Evolutionary conservation across 92 coral and sea anemone genomes (phyloP).

Genomic region (Epizoanthus illoricatus): DNA sequence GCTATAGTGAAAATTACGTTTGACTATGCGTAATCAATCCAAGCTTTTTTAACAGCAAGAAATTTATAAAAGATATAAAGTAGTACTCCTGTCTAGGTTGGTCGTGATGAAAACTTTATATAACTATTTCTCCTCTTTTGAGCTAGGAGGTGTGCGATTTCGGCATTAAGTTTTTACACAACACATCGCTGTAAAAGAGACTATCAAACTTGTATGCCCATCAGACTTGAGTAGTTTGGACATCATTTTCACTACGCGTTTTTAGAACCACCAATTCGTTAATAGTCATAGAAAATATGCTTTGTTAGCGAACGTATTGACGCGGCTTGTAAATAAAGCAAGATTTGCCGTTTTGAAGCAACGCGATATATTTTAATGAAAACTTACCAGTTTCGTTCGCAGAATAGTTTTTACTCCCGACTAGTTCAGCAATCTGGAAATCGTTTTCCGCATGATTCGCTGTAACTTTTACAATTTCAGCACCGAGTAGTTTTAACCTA

Average conservation of each 20-base stretch:
- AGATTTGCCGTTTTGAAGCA: background rate
- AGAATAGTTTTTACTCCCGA: too few relatives aligned
- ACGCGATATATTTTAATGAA: background rate
- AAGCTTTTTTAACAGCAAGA: too few relatives aligned
- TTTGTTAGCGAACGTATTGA: background rate
- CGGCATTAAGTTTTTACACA: background rate
- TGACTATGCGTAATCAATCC: too few relatives aligned
- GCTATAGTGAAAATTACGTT: too few relatives aligned
- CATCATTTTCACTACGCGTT: background rate
- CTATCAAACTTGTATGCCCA: background rate
- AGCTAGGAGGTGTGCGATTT: background rate
- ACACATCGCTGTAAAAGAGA: background rate
- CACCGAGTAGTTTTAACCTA: background rate
- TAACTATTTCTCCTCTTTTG: background rate
- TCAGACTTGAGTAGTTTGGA: background rate
- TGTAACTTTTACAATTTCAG: too few relatives aligned
- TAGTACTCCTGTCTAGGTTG: background rate
- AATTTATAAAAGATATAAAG: too few relatives aligned
- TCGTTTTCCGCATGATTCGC: too few relatives aligned
- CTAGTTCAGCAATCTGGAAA: too few relatives aligned
- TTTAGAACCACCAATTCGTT: background rate
- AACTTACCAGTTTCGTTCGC: background rate
- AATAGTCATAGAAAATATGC: background rate
- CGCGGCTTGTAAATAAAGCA: background rate
- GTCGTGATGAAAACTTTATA: background rate